Evolutionary conservation across 2,888 invertebrate genomes (phyloP).

Genomic region (Lumbricus terrestris): DNA sequence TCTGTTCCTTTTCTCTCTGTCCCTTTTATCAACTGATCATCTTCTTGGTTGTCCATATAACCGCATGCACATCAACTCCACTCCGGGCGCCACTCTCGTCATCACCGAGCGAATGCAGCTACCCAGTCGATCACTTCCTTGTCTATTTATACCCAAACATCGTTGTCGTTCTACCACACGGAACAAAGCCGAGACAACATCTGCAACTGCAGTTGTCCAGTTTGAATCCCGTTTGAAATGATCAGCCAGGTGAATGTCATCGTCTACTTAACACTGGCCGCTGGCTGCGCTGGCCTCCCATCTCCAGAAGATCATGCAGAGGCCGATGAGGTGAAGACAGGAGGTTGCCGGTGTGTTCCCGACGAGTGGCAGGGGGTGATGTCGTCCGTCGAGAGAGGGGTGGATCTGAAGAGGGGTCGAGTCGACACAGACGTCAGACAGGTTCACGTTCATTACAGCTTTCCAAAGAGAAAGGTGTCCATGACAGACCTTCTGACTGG

Average conservation of each 20-base stretch:
- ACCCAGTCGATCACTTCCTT: neutral
- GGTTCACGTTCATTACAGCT: slow-evolving; percentile 4
- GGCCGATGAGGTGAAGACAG: neutral
- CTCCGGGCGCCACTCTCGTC: too few relatives aligned
- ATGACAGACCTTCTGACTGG: slow-evolving; percentile 6
- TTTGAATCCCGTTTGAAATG: neutral
- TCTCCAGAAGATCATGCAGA: neutral
- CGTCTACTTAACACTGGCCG: neutral
- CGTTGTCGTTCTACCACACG: neutral
- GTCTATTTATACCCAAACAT: neutral
- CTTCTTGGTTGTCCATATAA: too few relatives aligned
- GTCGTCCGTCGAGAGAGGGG: neutral
- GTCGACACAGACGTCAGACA: neutral
- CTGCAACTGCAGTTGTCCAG: neutral
- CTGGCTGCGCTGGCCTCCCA: neutral
- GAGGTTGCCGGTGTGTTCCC: neutral
- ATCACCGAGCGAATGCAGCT: too few relatives aligned
- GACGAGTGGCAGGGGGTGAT: slow-evolving; percentile 11
- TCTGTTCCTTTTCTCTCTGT: too few relatives aligned
- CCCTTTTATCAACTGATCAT: too few relatives aligned
- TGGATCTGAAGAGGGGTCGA: neutral
- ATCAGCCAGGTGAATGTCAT: neutral
- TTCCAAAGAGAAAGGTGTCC: neutral
- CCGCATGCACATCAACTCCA: too few relatives aligned
- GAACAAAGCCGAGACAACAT: neutral